Conservation (phyloP, 2,113 vertebrate species). For the Rhizomys pruinosus region DNA sequence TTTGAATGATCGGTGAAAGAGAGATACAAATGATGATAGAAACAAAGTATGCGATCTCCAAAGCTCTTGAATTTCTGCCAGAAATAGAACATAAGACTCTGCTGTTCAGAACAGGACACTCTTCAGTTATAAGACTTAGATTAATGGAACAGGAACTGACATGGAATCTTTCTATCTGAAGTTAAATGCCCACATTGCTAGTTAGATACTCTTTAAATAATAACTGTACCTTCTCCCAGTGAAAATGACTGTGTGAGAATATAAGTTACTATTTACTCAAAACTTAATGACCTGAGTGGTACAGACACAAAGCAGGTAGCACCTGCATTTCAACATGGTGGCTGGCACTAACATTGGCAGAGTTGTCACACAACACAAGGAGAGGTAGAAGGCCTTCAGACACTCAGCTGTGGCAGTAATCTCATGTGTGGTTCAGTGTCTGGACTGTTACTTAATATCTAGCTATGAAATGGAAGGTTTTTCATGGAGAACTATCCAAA, state of each 20-base stretch:
- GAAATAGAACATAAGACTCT: no score
- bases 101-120: no score
- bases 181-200: no score
- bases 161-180: no score
- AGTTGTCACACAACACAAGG: fast-evolving
- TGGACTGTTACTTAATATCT: not conserved
- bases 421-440: not conserved
- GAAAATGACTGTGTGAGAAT: not conserved
- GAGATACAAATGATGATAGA: no score
- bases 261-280: not conserved
- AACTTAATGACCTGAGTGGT: not conserved
- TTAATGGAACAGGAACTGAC: no score
- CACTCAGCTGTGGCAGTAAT: not conserved
- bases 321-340: fast-evolving
- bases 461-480: not conserved
- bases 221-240: not conserved
- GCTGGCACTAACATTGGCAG: not conserved
- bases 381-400: not conserved
- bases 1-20: no score
- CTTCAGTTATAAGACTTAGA: no score
- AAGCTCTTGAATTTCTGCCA: no score
- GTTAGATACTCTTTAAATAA: no score
- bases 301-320: not conserved
- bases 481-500: not conserved
- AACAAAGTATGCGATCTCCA: no score